Conservation (phyloP, 2,113 vertebrate species). For the Dasyprocta punctata region DNA sequence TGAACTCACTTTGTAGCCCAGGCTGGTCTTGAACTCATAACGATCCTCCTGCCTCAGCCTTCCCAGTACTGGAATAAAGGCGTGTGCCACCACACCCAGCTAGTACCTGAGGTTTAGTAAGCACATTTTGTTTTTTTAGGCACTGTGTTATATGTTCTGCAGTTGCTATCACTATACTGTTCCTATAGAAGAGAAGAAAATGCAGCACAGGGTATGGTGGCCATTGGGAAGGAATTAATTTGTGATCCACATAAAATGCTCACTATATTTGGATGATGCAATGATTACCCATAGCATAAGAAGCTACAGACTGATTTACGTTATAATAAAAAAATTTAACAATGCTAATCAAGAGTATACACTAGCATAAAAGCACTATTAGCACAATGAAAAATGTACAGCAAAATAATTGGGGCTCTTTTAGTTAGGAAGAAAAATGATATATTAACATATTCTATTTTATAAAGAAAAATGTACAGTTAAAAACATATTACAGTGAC, state of each 20-base stretch:
- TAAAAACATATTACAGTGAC: not conserved
- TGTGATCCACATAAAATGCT: not conserved
- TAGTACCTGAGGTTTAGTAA: too few species aligned
- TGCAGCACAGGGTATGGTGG: not conserved
- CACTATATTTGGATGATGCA: not conserved
- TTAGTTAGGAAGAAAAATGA: constrained; percentile 39
- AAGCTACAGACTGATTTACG: not conserved
- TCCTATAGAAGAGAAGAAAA: not conserved
- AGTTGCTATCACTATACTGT: not conserved
- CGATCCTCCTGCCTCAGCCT: too few species aligned
- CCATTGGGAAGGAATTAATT: not conserved
- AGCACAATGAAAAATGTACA: not conserved
- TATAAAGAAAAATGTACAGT: not conserved
- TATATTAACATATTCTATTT: not conserved
- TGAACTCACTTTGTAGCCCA: too few species aligned
- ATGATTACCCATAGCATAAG: constrained; percentile 6
- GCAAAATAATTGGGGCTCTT: constrained; percentile 3
- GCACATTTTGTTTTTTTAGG: not conserved
- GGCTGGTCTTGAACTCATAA: too few species aligned
- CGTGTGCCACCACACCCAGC: too few species aligned
- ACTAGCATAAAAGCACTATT: not conserved
- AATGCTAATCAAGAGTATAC: not conserved
- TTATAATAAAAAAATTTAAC: constrained; percentile 33
- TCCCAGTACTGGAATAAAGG: too few species aligned
- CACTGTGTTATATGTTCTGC: not conserved